Evolutionary conservation across 2,113 vertebrate genomes (phyloP).

Genomic region (Ictalurus furcatus): DNA sequence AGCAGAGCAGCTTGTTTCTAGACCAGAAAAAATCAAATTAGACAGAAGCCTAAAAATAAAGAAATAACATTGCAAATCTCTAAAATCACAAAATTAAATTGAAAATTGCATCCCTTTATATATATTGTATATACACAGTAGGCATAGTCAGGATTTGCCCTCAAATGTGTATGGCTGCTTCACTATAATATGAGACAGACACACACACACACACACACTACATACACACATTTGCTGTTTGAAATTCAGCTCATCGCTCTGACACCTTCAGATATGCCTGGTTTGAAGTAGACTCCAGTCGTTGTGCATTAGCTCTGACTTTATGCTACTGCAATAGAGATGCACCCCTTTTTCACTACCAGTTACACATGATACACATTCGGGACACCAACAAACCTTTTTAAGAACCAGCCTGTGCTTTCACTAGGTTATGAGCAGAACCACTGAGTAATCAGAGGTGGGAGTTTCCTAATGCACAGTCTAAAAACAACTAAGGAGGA

Average conservation of each 20-base stretch:
- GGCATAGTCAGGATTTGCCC: not conserved
- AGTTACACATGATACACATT: not conserved
- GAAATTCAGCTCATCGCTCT: constrained; percentile 29
- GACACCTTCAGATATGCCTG: constrained; percentile 3
- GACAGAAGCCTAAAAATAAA: not conserved
- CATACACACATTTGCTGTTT: not conserved
- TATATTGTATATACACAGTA: not conserved
- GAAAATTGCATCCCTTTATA: no score
- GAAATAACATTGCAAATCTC: not conserved
- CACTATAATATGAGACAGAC: not conserved
- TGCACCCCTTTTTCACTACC: not conserved
- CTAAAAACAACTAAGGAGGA: not conserved
- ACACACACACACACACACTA: constrained; percentile 9
- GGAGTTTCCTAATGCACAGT: not conserved
- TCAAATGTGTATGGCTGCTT: not conserved
- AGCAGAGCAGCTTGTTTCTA: not conserved
- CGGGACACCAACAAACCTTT: not conserved
- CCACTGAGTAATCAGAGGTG: not conserved
- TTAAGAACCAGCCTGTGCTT: not conserved
- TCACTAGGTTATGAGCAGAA: not conserved
- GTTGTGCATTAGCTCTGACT: not conserved
- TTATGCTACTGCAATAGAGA: not conserved
- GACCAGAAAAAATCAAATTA: not conserved
- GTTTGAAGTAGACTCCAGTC: not conserved
- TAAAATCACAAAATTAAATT: not conserved